phyloP scores from a whole-genome alignment of 1,140 invertebrate genomes.

The Sweltsa coloradensis region DNA sequence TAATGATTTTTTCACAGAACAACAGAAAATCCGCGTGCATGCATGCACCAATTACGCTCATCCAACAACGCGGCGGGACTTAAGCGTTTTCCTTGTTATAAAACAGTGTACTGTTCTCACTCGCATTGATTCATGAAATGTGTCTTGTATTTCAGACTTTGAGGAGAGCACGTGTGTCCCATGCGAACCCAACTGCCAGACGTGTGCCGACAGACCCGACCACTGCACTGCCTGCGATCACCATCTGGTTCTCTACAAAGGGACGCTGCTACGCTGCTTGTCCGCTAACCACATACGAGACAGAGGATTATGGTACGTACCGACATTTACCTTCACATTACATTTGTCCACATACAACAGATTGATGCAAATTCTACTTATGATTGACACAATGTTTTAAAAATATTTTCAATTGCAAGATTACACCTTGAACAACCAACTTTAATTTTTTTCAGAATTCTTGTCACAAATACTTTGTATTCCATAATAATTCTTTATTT shows the following conservation, averaged over 20 bases:
- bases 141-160: conserved; percentile 46
- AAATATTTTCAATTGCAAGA: no score
- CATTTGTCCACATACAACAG: background rate
- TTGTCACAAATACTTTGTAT: no score
- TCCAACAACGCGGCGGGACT: no score
- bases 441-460: no score
- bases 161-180: conserved; percentile 61
- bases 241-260: conserved; percentile 65
- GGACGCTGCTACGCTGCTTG: conserved; percentile 69
- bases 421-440: no score
- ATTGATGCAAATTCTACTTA: background rate
- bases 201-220: conserved; percentile 66
- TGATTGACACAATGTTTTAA: no score
- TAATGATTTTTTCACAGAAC: no score
- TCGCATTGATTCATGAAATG: conserved; percentile 3
- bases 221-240: conserved; percentile 72
- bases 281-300: conserved; percentile 67
- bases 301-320: conserved; percentile 62
- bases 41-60: no score
- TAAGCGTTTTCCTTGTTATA: no score
- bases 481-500: no score
- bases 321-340: background rate
- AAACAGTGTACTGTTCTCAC: no score
- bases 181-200: conserved; percentile 66
- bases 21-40: background rate